These are phyloP conservation scores for Atherinosoma microstoma DNA, from an alignment of 2,797 vertebrate genomes.

Conservation along the genomic window DNA sequence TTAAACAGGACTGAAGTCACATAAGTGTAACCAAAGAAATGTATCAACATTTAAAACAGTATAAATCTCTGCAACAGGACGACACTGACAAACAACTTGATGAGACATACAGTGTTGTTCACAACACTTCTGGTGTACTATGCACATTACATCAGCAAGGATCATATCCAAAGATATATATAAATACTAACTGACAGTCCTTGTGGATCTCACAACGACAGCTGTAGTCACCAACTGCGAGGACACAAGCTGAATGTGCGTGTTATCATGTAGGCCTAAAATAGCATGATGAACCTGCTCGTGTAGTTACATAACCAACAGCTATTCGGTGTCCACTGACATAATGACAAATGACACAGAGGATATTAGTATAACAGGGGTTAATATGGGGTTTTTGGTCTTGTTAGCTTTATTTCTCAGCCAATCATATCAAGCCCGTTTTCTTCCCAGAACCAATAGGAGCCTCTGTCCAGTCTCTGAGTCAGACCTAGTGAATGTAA, in stretches of 20 bases:
- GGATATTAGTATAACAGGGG: constrained; percentile 22
- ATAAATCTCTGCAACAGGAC: constrained; percentile 1
- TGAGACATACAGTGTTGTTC: not conserved
- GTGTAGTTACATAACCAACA: constrained; percentile 55
- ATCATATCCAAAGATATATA: constrained; percentile 42
- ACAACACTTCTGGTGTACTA: constrained; percentile 5
- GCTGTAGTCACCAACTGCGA: constrained; percentile 48
- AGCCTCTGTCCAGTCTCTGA: constrained; percentile 11
- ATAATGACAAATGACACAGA: constrained; percentile 54
- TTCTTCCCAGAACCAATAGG: constrained; percentile 42
- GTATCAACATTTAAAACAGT: not conserved
- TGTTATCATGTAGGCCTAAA: constrained; percentile 29
- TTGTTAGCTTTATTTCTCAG: constrained; percentile 14
- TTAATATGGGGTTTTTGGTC: constrained; percentile 41
- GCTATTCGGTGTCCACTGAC: constrained; percentile 32
- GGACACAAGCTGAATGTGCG: constrained; percentile 24
- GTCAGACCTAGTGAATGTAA: constrained; percentile 33
- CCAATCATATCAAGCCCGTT: constrained; percentile 55
- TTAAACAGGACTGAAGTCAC: not conserved
- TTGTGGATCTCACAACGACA: constrained; percentile 39
- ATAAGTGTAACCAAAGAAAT: not conserved
- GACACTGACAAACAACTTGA: constrained; percentile 18
- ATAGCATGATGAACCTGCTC: constrained; percentile 45
- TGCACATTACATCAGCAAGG: constrained; percentile 38
- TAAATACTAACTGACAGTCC: constrained; percentile 26